Conservation (phyloP, 2,113 vertebrate genomes). For the Poeciliopsis occidentalis region DNA sequence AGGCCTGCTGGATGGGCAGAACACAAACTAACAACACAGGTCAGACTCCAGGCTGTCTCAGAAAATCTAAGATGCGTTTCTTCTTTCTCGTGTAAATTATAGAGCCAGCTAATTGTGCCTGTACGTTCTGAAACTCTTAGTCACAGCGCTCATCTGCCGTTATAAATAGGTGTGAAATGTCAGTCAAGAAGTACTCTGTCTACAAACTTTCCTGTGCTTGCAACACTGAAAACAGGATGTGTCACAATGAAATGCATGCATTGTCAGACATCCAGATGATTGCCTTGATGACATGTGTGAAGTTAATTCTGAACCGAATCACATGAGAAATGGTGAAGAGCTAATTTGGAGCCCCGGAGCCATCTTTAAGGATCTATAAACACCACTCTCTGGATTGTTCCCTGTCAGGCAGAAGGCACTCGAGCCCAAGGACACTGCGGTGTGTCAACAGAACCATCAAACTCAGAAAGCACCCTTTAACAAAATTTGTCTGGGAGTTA, state of each 20-base stretch:
- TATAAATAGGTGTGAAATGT: conserved; percentile 69
- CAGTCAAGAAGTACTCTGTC: conserved; percentile 57
- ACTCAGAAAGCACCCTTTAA: conserved; percentile 61
- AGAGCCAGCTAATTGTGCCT: conserved; percentile 44
- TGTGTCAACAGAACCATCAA: conserved; percentile 68
- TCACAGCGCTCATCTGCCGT: conserved; percentile 42
- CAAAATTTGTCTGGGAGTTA: conserved; percentile 66
- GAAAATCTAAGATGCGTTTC: conserved; percentile 30
- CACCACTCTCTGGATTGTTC: conserved; percentile 73
- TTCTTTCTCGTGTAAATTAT: conserved; percentile 35
- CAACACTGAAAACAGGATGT: conserved; percentile 8
- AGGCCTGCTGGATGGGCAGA: conserved; percentile 42
- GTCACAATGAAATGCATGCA: conserved; percentile 65
- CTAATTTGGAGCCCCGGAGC: conserved; percentile 71
- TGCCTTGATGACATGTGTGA: conserved; percentile 67
- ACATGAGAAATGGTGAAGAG: conserved; percentile 68
- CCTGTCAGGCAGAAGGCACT: conserved; percentile 71
- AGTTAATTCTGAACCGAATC: conserved; percentile 76
- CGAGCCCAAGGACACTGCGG: conserved; percentile 68
- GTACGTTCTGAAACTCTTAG: conserved; percentile 41
- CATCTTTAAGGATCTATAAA: conserved; percentile 77
- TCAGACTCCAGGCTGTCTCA: conserved; percentile 59
- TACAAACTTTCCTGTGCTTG: conserved; percentile 51
- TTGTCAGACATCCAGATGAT: conserved; percentile 67
- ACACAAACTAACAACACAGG: conserved; percentile 58